Evolutionary conservation across 2,888 invertebrate genomes (phyloP).

Genomic region (Protula sp.): DNA sequence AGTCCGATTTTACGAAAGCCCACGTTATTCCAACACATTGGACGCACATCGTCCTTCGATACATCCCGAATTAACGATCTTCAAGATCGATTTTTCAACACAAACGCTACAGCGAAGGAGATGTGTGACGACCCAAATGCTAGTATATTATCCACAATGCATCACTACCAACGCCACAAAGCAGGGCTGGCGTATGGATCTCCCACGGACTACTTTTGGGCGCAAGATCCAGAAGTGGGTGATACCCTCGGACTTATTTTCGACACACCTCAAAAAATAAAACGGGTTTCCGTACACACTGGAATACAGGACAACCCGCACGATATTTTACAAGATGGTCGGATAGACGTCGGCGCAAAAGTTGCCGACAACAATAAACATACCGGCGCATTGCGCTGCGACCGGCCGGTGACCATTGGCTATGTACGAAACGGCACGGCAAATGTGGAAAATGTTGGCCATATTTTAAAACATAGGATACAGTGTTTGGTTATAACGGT

Average conservation of each 20-base stretch:
- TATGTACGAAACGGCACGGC: constrained; percentile 1
- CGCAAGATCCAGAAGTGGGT: constrained; percentile 7
- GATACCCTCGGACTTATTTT: constrained; percentile 14
- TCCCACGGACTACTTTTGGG: constrained; percentile 20
- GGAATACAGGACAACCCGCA: constrained; percentile 4
- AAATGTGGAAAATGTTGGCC: constrained; percentile 2
- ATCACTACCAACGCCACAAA: constrained; percentile 34
- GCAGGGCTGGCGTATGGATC: constrained; percentile 43
- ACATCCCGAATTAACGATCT: constrained; percentile 44
- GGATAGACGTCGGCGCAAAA: constrained; percentile 9
- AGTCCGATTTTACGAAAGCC: constrained; percentile 20
- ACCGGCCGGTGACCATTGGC: background rate
- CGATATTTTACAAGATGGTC: constrained; percentile 11
- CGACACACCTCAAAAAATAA: constrained; percentile 4
- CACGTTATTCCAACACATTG: constrained; percentile 29
- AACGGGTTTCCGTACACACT: constrained; percentile 12
- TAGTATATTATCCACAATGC: constrained; percentile 43
- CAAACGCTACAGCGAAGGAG: constrained; percentile 12
- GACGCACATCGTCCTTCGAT: constrained; percentile 43
- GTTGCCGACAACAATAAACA: background rate
- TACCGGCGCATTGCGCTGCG: constrained; percentile 6
- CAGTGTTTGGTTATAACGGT: constrained; percentile 13
- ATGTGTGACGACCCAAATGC: constrained; percentile 46
- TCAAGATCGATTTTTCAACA: constrained; percentile 39
- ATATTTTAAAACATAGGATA: background rate